Conservation (phyloP, 2,888 invertebrate genomes). For the Noctua pronuba region DNA sequence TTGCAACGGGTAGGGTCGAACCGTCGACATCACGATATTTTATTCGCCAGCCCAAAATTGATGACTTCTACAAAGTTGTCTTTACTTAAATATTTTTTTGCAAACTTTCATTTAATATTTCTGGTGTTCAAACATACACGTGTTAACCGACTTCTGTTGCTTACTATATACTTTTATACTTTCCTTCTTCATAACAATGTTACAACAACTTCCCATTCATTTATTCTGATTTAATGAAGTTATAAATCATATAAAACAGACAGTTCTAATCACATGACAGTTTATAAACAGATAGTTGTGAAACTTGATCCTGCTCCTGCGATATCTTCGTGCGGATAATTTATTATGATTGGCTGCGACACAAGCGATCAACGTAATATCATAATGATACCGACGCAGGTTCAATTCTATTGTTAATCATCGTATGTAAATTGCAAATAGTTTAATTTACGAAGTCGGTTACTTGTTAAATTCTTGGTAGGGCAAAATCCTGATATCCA, state of each 20-base stretch:
- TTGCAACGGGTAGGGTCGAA: not conserved
- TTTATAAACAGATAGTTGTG: conserved; percentile 33
- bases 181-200: not conserved
- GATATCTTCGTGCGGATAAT: conserved; percentile 58
- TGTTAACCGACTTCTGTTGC: not conserved
- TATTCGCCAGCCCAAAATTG: not conserved
- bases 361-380: conserved; percentile 11
- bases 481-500: conserved; percentile 44
- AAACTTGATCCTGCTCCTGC: conserved; percentile 38
- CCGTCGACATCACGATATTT: not conserved
- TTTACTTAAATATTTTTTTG: too few species aligned
- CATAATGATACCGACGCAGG: conserved; percentile 33
- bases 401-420: conserved; percentile 44
- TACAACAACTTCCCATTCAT: not conserved
- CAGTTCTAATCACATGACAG: conserved; percentile 24
- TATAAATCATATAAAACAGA: conserved; percentile 25
- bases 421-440: conserved; percentile 12
- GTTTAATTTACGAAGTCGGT: conserved; percentile 17
- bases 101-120: not conserved
- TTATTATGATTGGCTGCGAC: conserved; percentile 43
- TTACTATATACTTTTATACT: not conserved
- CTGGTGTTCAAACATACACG: not conserved
- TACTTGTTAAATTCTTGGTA: not conserved
- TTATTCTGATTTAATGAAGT: conserved; percentile 4
- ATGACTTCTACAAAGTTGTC: not conserved